Evolutionary conservation across 2,797 vertebrate species (phyloP).

Genomic region (Manis crassicaudata): DNA sequence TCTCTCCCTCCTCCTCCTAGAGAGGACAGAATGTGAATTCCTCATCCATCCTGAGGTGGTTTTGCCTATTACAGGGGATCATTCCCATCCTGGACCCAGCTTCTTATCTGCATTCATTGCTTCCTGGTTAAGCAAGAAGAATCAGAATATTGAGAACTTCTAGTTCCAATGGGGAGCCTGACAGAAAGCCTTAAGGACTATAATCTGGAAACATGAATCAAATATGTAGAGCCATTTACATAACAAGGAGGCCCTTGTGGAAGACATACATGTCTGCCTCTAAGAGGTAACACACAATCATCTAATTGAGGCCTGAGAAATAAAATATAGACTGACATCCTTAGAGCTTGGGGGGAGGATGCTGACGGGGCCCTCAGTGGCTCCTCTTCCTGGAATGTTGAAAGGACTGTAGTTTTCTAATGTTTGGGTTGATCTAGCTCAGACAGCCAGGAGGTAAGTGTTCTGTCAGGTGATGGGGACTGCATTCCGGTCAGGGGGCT

Average conservation of each 20-base stretch:
- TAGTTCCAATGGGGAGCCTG: neutral
- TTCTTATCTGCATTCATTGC: neutral
- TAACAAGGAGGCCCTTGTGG: constrained; percentile 22
- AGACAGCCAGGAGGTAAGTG: neutral
- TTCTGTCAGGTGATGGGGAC: neutral
- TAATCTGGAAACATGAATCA: constrained; percentile 41
- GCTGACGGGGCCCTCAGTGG: neutral
- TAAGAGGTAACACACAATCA: neutral
- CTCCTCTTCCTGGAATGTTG: neutral
- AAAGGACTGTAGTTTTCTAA: neutral
- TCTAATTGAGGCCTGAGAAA: neutral
- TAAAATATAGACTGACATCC: neutral
- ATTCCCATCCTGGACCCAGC: neutral
- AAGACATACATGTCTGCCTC: constrained; percentile 33
- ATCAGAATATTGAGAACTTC: constrained; percentile 41
- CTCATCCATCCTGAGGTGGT: neutral
- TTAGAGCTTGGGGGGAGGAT: neutral
- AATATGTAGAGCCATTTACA: constrained; percentile 5
- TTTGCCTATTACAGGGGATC: neutral
- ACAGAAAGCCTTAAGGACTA: constrained; percentile 50
- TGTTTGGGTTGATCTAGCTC: neutral
- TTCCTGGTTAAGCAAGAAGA: constrained; percentile 8
- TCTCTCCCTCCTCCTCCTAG: neutral
- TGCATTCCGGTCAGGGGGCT: neutral
- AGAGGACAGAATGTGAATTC: neutral